Conservation (phyloP, 2,113 vertebrate genomes). For the Mobula birostris region DNA sequence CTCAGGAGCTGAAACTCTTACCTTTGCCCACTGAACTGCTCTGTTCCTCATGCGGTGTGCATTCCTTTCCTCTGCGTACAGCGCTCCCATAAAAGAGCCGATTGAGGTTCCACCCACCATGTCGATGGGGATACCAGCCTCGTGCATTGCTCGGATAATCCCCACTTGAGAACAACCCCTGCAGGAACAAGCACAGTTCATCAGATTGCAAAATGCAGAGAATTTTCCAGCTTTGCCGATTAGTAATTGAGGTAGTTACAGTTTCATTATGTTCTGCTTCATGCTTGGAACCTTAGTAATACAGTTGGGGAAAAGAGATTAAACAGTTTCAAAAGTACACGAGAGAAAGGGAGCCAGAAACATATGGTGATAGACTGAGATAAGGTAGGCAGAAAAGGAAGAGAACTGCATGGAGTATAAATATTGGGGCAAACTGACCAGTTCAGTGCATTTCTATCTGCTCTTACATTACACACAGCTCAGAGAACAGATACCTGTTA, state of each 20-base stretch:
- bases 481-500: no score
- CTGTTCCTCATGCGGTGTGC: constrained; percentile 74
- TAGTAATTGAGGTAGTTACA: not conserved
- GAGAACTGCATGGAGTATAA: not conserved
- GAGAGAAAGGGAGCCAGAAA: not conserved
- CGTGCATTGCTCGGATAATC: constrained; percentile 71
- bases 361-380: not conserved
- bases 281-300: not conserved
- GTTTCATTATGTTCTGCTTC: not conserved
- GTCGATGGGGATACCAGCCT: constrained; percentile 79
- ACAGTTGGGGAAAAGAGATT: not conserved
- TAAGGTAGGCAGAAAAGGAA: not conserved
- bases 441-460: not conserved
- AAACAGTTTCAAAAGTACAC: not conserved
- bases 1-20: constrained; percentile 45
- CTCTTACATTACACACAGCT: no score
- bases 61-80: constrained; percentile 83
- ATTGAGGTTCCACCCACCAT: constrained; percentile 87
- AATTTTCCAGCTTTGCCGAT: not conserved
- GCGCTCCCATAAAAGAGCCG: constrained; percentile 79
- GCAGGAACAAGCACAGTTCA: constrained; percentile 17
- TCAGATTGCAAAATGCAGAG: not conserved
- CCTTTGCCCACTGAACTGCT: constrained; percentile 85
- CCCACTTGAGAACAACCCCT: constrained; percentile 89
- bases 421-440: not conserved